phyloP scores from a whole-genome alignment of 2,797 vertebrate species.

The Chelon auratus region DNA sequence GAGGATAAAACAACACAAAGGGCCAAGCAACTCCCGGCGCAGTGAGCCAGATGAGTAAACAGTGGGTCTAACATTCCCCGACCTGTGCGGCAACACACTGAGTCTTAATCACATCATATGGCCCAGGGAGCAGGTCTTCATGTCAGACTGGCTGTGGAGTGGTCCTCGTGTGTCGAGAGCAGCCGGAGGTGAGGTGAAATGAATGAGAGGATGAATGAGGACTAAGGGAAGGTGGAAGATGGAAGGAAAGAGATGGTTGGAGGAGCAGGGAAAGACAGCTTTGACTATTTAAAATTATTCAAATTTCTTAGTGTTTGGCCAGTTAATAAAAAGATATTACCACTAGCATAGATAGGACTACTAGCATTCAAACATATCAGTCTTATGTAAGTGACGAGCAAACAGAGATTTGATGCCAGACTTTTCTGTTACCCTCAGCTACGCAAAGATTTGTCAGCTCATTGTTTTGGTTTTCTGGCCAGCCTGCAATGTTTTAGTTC shows the following conservation, averaged over 20 bases:
- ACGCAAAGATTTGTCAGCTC: too few relatives aligned
- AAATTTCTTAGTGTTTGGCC: too few relatives aligned
- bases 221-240: neutral
- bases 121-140: conserved; percentile 69
- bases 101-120: conserved; percentile 73
- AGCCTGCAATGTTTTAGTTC: neutral
- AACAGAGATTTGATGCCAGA: neutral
- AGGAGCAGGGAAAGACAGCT: neutral
- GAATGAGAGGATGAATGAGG: conserved; percentile 10
- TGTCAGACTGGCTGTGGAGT: conserved; percentile 61
- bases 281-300: too few relatives aligned
- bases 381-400: neutral
- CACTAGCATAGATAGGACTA: neutral
- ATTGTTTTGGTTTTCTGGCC: neutral
- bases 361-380: neutral
- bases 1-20: neutral
- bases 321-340: neutral
- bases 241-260: neutral
- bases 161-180: conserved; percentile 52
- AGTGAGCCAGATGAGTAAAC: conserved; percentile 62
- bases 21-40: conserved; percentile 26
- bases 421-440: neutral
- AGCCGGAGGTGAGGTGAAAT: conserved; percentile 58
- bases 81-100: conserved; percentile 50
- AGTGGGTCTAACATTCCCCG: conserved; percentile 48